Percentiles rank a stretch among this genome's conserved stretches.
Evolutionary conservation across 1,140 invertebrate genomes (phyloP).

Genomic region (Pseudachorutes palmiensis): DNA sequence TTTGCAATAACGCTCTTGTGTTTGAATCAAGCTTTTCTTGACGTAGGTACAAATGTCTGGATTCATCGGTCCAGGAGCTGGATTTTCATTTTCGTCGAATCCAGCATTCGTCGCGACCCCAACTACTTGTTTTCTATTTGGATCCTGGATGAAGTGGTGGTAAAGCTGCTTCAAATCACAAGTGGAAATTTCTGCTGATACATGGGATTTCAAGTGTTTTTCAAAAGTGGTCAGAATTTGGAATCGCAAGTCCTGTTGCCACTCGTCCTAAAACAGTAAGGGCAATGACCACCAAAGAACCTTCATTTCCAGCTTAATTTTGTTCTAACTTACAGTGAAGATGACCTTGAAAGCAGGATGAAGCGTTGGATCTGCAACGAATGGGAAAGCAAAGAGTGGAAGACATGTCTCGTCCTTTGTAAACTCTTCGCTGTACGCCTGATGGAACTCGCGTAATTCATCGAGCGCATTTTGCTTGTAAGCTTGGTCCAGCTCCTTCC

Average conservation of each 20-base stretch:
- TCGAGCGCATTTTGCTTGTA: neutral
- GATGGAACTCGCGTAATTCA: neutral
- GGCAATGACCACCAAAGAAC: neutral
- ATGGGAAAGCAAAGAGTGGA: conserved; percentile 31
- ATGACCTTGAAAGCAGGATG: conserved; percentile 24
- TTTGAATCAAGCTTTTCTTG: neutral
- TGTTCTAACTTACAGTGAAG: conserved; percentile 9
- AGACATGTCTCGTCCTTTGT: neutral
- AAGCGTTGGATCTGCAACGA: conserved; percentile 22
- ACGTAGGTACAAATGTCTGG: neutral
- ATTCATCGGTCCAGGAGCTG: neutral
- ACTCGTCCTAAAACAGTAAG: neutral
- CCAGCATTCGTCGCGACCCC: too few relatives aligned
- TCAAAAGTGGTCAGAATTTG: neutral
- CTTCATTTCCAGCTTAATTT: neutral
- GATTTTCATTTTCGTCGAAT: neutral
- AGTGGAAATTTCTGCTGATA: neutral
- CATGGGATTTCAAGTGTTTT: neutral
- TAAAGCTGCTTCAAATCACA: conserved; percentile 5
- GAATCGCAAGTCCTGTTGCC: neutral
- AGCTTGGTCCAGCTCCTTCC: neutral
- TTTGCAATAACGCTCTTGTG: conserved; percentile 1
- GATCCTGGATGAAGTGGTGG: neutral
- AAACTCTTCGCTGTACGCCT: neutral
- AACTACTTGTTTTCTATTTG: too few relatives aligned